Conservation (phyloP, 1,140 invertebrate genomes). For the Acromyrmex charruanus region DNA sequence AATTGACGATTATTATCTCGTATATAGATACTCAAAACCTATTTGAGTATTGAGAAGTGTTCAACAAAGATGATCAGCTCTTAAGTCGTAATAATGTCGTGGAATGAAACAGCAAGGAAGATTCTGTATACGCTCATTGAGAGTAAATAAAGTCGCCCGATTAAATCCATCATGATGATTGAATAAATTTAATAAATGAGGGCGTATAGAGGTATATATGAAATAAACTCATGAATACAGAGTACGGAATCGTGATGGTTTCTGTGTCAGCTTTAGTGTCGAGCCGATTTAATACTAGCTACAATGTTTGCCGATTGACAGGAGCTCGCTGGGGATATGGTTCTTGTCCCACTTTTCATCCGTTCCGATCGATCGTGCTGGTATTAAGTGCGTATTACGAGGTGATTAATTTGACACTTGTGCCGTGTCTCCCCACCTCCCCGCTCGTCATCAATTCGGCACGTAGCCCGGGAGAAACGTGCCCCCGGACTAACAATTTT, state of each 20-base stretch:
- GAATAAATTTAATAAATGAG: not conserved
- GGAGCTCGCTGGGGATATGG: slow-evolving; percentile 42
- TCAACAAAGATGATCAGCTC: not conserved
- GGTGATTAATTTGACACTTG: slow-evolving; percentile 77
- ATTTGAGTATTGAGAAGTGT: not conserved
- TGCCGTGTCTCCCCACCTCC: not conserved
- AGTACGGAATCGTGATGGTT: slow-evolving; percentile 44
- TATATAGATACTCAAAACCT: not conserved
- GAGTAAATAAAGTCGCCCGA: not conserved
- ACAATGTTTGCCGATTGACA: slow-evolving; percentile 62
- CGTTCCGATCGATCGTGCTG: slow-evolving; percentile 70
- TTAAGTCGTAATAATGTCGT: not conserved
- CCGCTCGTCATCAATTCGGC: not conserved
- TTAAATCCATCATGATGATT: slow-evolving; percentile 15
- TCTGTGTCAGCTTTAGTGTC: not conserved
- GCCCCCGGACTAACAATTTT: slow-evolving; percentile 33
- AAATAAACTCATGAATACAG: not conserved
- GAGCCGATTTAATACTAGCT: slow-evolving; percentile 51
- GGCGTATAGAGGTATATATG: too few species aligned
- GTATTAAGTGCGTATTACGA: slow-evolving; percentile 74
- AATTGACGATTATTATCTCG: not conserved
- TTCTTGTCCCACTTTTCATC: slow-evolving; percentile 75
- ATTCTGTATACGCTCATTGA: not conserved
- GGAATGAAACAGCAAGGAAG: not conserved
- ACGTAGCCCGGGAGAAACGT: not conserved